phyloP scores from a whole-genome alignment of 2,797 vertebrate species.

The Neosilurus mollespiculum region DNA sequence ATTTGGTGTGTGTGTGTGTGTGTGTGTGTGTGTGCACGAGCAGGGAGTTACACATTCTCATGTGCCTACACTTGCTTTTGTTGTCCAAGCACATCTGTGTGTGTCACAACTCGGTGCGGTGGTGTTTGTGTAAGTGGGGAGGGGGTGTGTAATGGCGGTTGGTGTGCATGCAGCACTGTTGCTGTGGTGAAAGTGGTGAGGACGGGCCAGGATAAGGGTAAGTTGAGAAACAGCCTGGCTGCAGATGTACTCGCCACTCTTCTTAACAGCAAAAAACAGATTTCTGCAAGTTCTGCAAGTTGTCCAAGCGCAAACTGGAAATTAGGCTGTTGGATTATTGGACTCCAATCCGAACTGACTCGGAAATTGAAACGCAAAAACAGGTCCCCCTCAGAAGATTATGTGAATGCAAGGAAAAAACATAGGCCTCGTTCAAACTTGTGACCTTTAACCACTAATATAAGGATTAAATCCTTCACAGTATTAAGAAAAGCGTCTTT shows the following conservation, averaged over 20 bases:
- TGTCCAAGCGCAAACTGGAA: background rate
- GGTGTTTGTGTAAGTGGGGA: conserved; percentile 57
- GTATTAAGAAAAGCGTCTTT: background rate
- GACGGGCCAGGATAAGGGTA: conserved; percentile 70
- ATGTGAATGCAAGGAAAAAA: conserved; percentile 4
- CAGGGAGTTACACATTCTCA: background rate
- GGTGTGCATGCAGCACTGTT: conserved; percentile 69
- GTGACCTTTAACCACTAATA: background rate
- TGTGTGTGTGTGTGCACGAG: background rate
- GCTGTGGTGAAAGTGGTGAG: conserved; percentile 55
- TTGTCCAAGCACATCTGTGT: conserved; percentile 41
- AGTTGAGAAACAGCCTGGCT: conserved; percentile 69
- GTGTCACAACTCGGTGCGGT: conserved; percentile 51
- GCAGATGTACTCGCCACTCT: conserved; percentile 48
- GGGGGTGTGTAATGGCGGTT: conserved; percentile 63
- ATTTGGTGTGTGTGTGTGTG: background rate
- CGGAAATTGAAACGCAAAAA: background rate
- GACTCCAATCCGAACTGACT: background rate
- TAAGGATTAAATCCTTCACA: background rate
- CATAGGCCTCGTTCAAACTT: background rate
- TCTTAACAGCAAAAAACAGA: conserved; percentile 31
- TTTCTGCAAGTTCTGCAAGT: background rate
- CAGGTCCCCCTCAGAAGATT: background rate
- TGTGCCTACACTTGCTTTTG: conserved; percentile 9
- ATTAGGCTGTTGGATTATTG: background rate